Evolutionary conservation across 1,140 invertebrate genomes (phyloP).

Genomic region (Drosophila guanche): DNA sequence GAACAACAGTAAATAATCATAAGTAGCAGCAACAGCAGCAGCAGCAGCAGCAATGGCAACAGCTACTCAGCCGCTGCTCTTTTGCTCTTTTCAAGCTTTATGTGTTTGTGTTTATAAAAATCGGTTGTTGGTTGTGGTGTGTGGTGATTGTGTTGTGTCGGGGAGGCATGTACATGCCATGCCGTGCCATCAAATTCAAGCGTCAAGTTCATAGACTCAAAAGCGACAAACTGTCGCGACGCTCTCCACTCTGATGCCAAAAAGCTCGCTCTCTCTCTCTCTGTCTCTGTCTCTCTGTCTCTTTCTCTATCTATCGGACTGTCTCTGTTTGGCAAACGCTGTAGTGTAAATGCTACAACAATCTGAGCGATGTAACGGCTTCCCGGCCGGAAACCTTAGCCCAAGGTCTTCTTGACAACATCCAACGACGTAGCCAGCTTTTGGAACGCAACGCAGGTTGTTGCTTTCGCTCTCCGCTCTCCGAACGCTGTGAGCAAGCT

Average conservation of each 20-base stretch:
- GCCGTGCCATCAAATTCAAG: slow-evolving; percentile 15
- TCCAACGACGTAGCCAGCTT: slow-evolving; percentile 9
- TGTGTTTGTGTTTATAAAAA: too few relatives aligned
- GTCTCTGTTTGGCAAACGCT: too few relatives aligned
- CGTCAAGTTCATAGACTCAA: slow-evolving; percentile 61
- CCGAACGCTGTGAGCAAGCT: background rate
- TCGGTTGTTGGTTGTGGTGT: too few relatives aligned
- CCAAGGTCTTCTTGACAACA: slow-evolving; percentile 30
- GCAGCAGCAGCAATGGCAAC: too few relatives aligned
- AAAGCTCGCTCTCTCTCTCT: slow-evolving; percentile 12
- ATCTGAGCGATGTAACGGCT: slow-evolving; percentile 12
- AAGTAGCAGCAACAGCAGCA: background rate
- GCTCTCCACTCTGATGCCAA: slow-evolving; percentile 18
- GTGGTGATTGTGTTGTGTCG: slow-evolving; percentile 7
- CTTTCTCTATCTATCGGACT: too few relatives aligned
- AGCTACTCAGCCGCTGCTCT: too few relatives aligned
- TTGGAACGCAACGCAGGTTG: slow-evolving; percentile 30
- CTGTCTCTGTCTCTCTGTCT: background rate
- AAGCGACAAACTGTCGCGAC: slow-evolving; percentile 48
- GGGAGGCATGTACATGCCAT: slow-evolving; percentile 6
- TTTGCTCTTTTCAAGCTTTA: too few relatives aligned
- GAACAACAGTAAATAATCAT: slow-evolving; percentile 4
- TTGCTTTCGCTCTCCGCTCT: slow-evolving; percentile 11
- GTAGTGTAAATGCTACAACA: too few relatives aligned
- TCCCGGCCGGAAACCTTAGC: slow-evolving; percentile 51